Conservation (phyloP, 2,113 vertebrate species). For the Collichthys lucidus region DNA sequence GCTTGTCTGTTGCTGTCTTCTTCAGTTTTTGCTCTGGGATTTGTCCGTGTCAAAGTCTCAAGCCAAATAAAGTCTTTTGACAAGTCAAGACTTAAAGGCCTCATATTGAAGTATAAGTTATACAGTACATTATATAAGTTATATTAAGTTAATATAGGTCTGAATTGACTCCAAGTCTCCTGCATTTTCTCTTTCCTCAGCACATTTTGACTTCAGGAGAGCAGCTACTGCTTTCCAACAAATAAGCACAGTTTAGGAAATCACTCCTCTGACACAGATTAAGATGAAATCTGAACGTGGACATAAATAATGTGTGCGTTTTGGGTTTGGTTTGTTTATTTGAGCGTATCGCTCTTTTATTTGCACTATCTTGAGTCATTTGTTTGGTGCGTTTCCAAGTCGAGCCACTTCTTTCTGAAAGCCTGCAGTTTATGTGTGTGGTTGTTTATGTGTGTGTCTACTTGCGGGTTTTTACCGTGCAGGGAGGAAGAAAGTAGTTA, state of each 20-base stretch:
- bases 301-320: slow-evolving; percentile 8
- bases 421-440: slow-evolving; percentile 40
- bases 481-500: slow-evolving; percentile 77
- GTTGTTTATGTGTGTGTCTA: slow-evolving; percentile 66
- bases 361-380: slow-evolving; percentile 25
- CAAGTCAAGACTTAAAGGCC: background rate
- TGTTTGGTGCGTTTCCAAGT: slow-evolving; percentile 45
- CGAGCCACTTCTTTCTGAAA: slow-evolving; percentile 32
- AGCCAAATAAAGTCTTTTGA: background rate
- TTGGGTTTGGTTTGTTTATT: slow-evolving; percentile 30
- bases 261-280: background rate
- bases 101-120: background rate
- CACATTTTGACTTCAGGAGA: background rate
- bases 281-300: background rate
- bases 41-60: background rate
- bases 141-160: no score
- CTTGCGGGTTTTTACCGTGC: slow-evolving; percentile 59
- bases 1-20: background rate
- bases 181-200: background rate
- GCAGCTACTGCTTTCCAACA: background rate
- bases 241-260: background rate
- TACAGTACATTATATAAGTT: no score
- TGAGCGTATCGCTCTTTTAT: slow-evolving; percentile 33
- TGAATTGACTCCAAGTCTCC: background rate
- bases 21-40: background rate